phyloP scores from a whole-genome alignment of 2,113 vertebrate genomes.

The Stegastes partitus region DNA sequence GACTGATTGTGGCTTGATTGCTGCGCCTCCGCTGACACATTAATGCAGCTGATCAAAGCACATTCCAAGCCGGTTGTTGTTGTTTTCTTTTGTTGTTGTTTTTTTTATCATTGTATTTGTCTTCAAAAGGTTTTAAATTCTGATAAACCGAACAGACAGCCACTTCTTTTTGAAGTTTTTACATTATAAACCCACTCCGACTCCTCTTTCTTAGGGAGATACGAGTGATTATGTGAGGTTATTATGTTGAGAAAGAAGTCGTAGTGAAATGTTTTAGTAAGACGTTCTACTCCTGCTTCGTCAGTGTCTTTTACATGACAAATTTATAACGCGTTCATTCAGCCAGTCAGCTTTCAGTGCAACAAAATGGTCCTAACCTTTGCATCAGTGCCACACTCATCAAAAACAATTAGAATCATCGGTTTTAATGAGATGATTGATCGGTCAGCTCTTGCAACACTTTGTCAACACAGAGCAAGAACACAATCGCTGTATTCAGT shows the following conservation, averaged over 20 bases:
- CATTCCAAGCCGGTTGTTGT: slow-evolving; percentile 48
- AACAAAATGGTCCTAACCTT: slow-evolving; percentile 66
- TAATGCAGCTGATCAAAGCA: slow-evolving; percentile 75
- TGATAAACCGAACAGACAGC: slow-evolving; percentile 49
- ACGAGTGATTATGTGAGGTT: not conserved
- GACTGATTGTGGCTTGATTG: slow-evolving; percentile 68
- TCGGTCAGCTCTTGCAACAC: slow-evolving; percentile 57
- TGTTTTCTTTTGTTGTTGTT: slow-evolving; percentile 9
- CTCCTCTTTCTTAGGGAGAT: not conserved
- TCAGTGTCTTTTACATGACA: slow-evolving; percentile 46
- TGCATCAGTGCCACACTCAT: slow-evolving; percentile 66
- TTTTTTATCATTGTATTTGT: slow-evolving; percentile 53
- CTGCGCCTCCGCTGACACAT: slow-evolving; percentile 64
- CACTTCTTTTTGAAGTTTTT: slow-evolving; percentile 21
- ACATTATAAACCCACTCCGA: not conserved
- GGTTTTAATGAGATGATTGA: slow-evolving; percentile 72
- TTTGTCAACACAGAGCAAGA: slow-evolving; percentile 60
- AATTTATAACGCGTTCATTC: slow-evolving; percentile 40
- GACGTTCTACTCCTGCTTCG: slow-evolving; percentile 36
- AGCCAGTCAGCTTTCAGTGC: slow-evolving; percentile 22
- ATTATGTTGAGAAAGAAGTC: slow-evolving; percentile 30
- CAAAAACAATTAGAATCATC: slow-evolving; percentile 78
- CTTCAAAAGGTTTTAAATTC: slow-evolving; percentile 48
- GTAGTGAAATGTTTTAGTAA: slow-evolving; percentile 9
- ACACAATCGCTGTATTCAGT: slow-evolving; percentile 36